These are phyloP conservation scores for Elmis aenea DNA, from an alignment of 2,888 invertebrate genomes.

Conservation along the genomic window DNA sequence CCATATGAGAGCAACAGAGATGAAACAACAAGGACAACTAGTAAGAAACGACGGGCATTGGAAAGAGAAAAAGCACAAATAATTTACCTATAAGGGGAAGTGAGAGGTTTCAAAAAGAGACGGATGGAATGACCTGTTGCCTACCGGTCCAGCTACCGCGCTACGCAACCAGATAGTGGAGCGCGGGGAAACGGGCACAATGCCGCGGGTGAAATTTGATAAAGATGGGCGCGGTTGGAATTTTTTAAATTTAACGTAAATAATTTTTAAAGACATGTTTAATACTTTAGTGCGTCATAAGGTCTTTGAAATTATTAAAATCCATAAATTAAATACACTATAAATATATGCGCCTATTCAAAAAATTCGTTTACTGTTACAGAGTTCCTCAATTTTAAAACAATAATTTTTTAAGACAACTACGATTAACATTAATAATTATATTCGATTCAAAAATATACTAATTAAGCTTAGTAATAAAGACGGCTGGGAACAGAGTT, in stretches of 20 bases:
- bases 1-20: constrained; percentile 12
- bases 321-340: too few relatives aligned
- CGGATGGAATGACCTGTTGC: constrained; percentile 57
- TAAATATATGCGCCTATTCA: too few relatives aligned
- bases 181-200: constrained; percentile 38
- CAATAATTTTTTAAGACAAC: too few relatives aligned
- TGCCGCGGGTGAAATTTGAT: constrained; percentile 44
- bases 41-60: constrained; percentile 12
- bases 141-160: constrained; percentile 57
- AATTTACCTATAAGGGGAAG: constrained; percentile 42
- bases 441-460: too few relatives aligned
- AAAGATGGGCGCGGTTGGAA: constrained; percentile 34
- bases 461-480: too few relatives aligned
- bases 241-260: constrained; percentile 24
- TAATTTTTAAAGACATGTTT: constrained; percentile 14
- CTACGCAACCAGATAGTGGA: constrained; percentile 49
- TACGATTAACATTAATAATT: too few relatives aligned
- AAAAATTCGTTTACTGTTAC: too few relatives aligned
- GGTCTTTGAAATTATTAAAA: too few relatives aligned
- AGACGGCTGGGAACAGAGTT: too few relatives aligned
- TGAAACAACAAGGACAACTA: constrained; percentile 8
- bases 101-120: constrained; percentile 43
- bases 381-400: too few relatives aligned
- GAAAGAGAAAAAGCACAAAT: constrained; percentile 29
- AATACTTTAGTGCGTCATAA: constrained; percentile 11